Evolutionary conservation across 2,797 vertebrate genomes (phyloP), one percentile per base, ranked within the genome.

Genomic region (Thripadectes ignobilis): DNA sequence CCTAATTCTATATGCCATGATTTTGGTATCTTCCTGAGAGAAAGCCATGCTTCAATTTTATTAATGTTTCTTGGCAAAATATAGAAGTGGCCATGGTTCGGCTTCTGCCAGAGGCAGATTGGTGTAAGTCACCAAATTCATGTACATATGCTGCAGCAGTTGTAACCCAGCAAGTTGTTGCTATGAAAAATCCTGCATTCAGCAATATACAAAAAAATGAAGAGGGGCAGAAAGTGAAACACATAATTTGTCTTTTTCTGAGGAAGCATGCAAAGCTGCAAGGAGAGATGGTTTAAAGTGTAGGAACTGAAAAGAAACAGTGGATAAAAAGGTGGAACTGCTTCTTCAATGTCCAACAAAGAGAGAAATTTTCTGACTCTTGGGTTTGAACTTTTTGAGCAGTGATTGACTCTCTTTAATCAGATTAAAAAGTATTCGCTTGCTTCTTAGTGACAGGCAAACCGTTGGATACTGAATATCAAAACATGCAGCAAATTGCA

Each of bases 81-180:
- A 12, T 2, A 26, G 29, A 41, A 30, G 30, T 41, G 43, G 32
- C 4, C 12, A 3, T 5, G 27, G 5, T 46, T 90, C 48, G 66
- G 17, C 8, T 48, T 77, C 68, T 69, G 34, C 19, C 12, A 41
- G 30, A 34, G 71, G 23, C 23, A 52, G 18, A 4, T 48, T 51
- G 22, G 30, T 46, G 1, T 9, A 38, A 78, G 36, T 49, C 1
- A 2, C 12, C 49, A 51, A 65, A 34, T 81, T 51, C 6, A 6
- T 1, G 7, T 18, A 8, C 4, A 2, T 0, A 0, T 11, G 12
- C 23, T 73, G n/a, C 32, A 63, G 46, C 8, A 36, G 41, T 34
- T 88, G 16, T 5, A 76, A 71, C 23, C 21, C 5, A 39, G 32
- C 9, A 45, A 43, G 11, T 71, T 4, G 24, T 6, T 61, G 29